phyloP scores from a whole-genome alignment of 2,888 invertebrate genomes.

The Galerucella nymphaeae region DNA sequence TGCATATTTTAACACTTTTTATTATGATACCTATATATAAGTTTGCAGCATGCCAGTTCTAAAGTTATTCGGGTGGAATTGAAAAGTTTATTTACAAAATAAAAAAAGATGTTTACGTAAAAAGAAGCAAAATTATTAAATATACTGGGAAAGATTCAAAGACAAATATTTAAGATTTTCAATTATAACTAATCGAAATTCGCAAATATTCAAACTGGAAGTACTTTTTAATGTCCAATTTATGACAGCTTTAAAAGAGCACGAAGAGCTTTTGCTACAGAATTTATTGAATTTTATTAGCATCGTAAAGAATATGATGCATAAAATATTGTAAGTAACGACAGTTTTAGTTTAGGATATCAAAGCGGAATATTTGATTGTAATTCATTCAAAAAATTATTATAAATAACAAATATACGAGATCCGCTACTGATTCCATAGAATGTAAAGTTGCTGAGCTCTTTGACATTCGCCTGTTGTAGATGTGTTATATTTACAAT shows the following conservation, averaged over 20 bases:
- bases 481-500: constrained; percentile 30
- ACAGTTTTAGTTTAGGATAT: too few species aligned
- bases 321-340: neutral
- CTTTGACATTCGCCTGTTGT: constrained; percentile 23
- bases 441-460: constrained; percentile 4
- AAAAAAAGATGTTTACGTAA: neutral
- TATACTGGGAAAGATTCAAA: too few species aligned
- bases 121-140: neutral
- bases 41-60: constrained; percentile 21
- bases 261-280: neutral
- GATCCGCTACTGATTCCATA: neutral
- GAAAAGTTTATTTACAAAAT: constrained; percentile 14
- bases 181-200: too few species aligned
- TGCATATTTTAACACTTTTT: constrained; percentile 31
- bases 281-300: neutral
- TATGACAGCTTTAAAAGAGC: neutral
- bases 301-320: neutral
- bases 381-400: neutral
- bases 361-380: too few species aligned
- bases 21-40: constrained; percentile 30
- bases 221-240: neutral
- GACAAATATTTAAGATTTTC: too few species aligned
- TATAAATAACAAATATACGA: neutral
- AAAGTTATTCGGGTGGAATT: constrained; percentile 26
- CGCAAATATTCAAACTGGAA: too few species aligned